A percentile compares a stretch with the other conserved stretches of the same genome.
Conservation (phyloP, 2,797 vertebrate species). For the Cottoperca gobio region DNA sequence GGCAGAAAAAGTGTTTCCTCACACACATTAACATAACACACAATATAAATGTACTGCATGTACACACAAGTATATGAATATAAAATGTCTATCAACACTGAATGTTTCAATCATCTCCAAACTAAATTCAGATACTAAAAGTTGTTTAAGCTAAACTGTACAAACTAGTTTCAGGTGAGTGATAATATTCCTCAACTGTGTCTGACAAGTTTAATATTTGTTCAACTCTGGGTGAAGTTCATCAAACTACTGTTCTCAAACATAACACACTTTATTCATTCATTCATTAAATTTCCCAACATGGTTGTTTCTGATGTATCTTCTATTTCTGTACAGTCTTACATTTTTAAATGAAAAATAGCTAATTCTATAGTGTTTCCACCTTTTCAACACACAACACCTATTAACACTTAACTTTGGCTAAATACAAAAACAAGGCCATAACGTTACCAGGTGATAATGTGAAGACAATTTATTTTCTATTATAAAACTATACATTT, state of each 20-base stretch:
- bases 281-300: no score
- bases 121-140: neutral
- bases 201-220: neutral
- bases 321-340: no score
- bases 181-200: neutral
- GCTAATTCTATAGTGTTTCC: no score
- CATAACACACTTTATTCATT: no score
- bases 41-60: conserved; percentile 12
- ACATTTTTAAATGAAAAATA: no score
- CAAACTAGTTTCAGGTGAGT: conserved; percentile 6
- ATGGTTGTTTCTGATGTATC: no score
- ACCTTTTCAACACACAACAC: no score
- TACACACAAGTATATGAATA: neutral
- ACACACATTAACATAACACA: conserved; percentile 20
- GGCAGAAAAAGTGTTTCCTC: conserved; percentile 22
- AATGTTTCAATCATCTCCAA: neutral
- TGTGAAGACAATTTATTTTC: no score
- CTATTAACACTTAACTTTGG: no score
- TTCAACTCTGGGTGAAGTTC: conserved; percentile 2
- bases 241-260: neutral
- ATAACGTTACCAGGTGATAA: no score
- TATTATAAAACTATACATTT: no score
- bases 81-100: conserved; percentile 2
- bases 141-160: neutral
- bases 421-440: neutral